phyloP scores from a whole-genome alignment of 2,888 invertebrate species.

The Lissocephala sabroskyi region DNA sequence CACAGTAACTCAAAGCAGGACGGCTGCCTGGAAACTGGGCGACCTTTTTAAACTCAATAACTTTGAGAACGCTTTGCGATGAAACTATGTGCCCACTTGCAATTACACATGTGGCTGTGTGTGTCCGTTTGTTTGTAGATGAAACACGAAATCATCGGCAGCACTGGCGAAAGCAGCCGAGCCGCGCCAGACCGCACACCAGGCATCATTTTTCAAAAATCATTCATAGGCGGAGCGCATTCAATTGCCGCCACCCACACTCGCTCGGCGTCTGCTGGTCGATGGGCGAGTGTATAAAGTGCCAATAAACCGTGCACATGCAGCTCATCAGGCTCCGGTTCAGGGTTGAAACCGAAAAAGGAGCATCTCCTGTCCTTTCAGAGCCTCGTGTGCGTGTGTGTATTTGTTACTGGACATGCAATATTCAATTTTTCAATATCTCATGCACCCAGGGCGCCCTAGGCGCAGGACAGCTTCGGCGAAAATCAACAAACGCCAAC shows the following conservation, averaged over 20 bases:
- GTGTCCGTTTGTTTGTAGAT: conserved; percentile 22
- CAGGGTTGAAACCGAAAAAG: too few species aligned
- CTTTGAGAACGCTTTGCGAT: conserved; percentile 8
- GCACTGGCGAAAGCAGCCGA: not conserved
- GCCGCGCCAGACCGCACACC: not conserved
- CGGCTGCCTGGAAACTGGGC: not conserved
- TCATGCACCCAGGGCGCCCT: conserved; percentile 44
- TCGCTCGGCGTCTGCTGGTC: conserved; percentile 1
- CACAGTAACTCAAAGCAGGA: conserved; percentile 14
- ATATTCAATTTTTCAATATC: conserved; percentile 65
- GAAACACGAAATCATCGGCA: not conserved
- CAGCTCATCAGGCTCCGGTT: conserved; percentile 29
- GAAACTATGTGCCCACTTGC: not conserved
- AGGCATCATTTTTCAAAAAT: conserved; percentile 52
- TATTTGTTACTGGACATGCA: conserved; percentile 35
- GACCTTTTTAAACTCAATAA: conserved; percentile 39
- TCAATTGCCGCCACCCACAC: conserved; percentile 30
- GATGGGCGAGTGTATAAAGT: conserved; percentile 27
- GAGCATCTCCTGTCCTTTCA: not conserved
- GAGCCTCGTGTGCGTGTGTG: conserved; percentile 8
- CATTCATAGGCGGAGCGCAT: conserved; percentile 58
- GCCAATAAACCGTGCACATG: conserved; percentile 49
- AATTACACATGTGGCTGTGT: conserved; percentile 8
- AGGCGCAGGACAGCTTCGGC: conserved; percentile 44
- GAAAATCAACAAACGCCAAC: conserved; percentile 47